Base-by-base conservation (phyloP, 2,797 vertebrate genomes). In the Limnodromus scolopaceus region DNA sequence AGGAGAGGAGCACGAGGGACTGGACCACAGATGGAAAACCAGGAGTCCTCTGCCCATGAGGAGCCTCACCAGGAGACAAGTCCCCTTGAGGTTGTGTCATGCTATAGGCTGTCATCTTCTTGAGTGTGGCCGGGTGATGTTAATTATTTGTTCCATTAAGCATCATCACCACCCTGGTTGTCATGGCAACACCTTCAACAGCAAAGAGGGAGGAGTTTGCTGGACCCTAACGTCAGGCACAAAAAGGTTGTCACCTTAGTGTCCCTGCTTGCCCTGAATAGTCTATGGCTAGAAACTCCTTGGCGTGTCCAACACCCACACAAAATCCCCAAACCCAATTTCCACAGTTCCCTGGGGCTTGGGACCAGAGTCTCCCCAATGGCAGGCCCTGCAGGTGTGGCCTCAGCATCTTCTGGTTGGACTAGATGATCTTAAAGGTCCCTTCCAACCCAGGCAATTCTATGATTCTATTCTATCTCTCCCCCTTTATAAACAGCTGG, bases 81-180 rank as follows among this genome's bases (percentile, higher is more conserved):
- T 54, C 10, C 36, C 22, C 11, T 12, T 10, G 4, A 57, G 46
- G 14, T 69, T 0, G 0, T 24, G 15, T 41, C 57, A 6, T 45
- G 22, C 30, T 71, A 38, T 16, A 71, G 65, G 11, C 18, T 81
- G 16, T 69, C 65, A 7, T 45, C 32, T 72, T 68, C 70, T 60
- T 0, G 0, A 82, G 27, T 1, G 1, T 32, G 25, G 79, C 9
- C 11, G 22, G 28, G 46, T 19, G 22, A 57, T 17, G 27, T 61
- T 41, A 77, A 46, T 36, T 74, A 58, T 24, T 65, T 80, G 14
- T 75, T 25, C 0, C 1, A 69, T 57, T 78, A 78, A 71, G 9
- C 20, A 74, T 57, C 20, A 20, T 28, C 49, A 68, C 19, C 19
- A 9, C 22, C 5, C 27, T 46, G 9, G 4, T 10, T 91, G 22